Evolutionary conservation across 2,113 vertebrate genomes (phyloP), one percentile per base, ranked within the genome.

Genomic region (Benitochromis conjunctus): DNA sequence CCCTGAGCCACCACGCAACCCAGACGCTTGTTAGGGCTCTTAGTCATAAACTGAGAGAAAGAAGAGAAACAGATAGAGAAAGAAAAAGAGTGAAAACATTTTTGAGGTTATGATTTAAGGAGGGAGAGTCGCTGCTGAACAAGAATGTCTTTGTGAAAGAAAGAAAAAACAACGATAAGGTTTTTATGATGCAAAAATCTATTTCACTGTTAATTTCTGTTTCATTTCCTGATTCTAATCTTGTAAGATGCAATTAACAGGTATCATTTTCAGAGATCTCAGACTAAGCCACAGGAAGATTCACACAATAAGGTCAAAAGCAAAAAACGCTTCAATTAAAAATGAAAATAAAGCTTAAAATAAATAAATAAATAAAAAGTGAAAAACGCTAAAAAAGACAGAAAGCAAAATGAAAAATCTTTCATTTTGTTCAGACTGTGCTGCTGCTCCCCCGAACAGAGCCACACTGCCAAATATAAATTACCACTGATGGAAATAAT

Each of bases 1-100:
- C 97, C 98, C 78, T 99, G 98, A 1, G 97, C 95, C 0, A 92
- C 94, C 95, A 99, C 97, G 4, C 98, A 99, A 91, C 98, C 98
- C 92, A 99, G 96, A 34, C 98, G 96, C 92, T 98, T 99, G 92
- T 95, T 97, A 2, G 98, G 98, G 91, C 97, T 99, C 95, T 99
- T 99, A 6, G 98, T 99, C 99, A 99, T 99, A 92, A 99, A 99
- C 98, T 99, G 89, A 84, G 51, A 18, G 31, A 77, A 66, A 53
- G 4, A 26, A 79, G 56, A 26, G 2, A 48, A 7, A 29, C 38
- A 2, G 11, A 36, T 3, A 19, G 24, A 1, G 8, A 57, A 19
- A 83, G 53, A 74, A 0, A 55, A 29, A 69, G 9, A 0, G 5
- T 6, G 12, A 54, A 29, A 54, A 18, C 26, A 2, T 76, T 76